Percentiles rank a stretch among this genome's conserved stretches.
phyloP scores from a whole-genome alignment of 1,140 invertebrate species.

The Lordiphosa collinella region DNA sequence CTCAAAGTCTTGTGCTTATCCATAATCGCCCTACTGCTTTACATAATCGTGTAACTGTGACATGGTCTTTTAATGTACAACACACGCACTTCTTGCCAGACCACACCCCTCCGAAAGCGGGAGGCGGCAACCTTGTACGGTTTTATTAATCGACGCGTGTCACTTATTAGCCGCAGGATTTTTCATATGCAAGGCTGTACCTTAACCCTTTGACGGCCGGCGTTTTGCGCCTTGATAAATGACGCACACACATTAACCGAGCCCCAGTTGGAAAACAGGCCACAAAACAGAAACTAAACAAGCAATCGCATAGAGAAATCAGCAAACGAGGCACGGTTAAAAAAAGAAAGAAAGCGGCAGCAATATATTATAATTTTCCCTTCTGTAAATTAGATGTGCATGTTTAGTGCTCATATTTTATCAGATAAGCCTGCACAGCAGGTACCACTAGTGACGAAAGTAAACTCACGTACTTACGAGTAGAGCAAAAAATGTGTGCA shows the following conservation, averaged over 20 bases:
- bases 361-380: constrained; percentile 57
- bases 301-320: constrained; percentile 45
- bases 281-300: constrained; percentile 13
- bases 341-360: constrained; percentile 4
- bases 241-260: constrained; percentile 50
- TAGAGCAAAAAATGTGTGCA: not conserved
- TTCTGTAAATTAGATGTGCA: constrained; percentile 66
- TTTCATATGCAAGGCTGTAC: constrained; percentile 45
- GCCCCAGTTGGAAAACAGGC: constrained; percentile 25
- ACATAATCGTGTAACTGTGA: constrained; percentile 66
- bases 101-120: constrained; percentile 18
- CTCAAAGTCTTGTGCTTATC: constrained; percentile 33
- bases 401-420: constrained; percentile 69
- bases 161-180: constrained; percentile 74
- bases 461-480: not conserved
- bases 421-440: constrained; percentile 34
- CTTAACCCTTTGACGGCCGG: constrained; percentile 65
- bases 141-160: constrained; percentile 75
- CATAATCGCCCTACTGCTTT: constrained; percentile 50
- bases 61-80: constrained; percentile 60
- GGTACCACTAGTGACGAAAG: constrained; percentile 8
- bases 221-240: constrained; percentile 67
- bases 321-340: constrained; percentile 1
- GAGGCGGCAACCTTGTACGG: constrained; percentile 23
- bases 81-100: constrained; percentile 27